Conservation (phyloP, 2,888 invertebrate species). For the Hybos culiciformis region DNA sequence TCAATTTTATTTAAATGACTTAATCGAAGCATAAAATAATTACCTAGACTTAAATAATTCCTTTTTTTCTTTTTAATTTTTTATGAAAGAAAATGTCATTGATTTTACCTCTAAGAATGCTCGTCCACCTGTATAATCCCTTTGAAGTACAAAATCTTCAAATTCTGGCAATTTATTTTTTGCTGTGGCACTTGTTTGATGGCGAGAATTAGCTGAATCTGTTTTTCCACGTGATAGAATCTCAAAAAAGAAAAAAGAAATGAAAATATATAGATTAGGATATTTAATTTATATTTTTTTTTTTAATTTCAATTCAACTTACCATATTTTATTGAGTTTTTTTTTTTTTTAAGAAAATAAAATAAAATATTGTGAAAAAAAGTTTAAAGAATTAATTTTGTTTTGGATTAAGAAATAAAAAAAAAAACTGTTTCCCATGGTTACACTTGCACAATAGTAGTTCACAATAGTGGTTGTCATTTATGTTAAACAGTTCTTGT, state of each 20-base stretch:
- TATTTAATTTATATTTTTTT: not conserved
- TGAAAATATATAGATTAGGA: too few species aligned
- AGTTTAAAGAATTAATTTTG: too few species aligned
- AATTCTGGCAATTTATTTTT: slow-evolving; percentile 58
- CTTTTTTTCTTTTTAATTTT: too few species aligned
- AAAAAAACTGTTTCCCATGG: too few species aligned
- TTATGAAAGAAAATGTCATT: not conserved
- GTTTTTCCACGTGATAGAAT: slow-evolving; percentile 74
- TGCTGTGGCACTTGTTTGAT: slow-evolving; percentile 17
- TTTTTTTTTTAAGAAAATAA: too few species aligned
- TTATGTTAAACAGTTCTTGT: too few species aligned
- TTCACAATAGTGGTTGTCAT: too few species aligned
- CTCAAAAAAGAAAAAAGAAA: slow-evolving; percentile 37
- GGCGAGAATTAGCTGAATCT: slow-evolving; percentile 42
- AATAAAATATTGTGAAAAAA: too few species aligned
- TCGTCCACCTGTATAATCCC: slow-evolving; percentile 91
- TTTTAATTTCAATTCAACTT: not conserved
- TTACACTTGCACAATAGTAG: too few species aligned
- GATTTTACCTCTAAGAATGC: slow-evolving; percentile 71
- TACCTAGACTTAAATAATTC: too few species aligned
- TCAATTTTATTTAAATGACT: not conserved
- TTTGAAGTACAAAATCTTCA: slow-evolving; percentile 74
- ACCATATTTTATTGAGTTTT: not conserved
- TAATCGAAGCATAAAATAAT: too few species aligned
- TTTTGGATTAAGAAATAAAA: too few species aligned